Evolutionary conservation across 2,797 vertebrate genomes (phyloP).

Genomic region (Okamejei kenojei): DNA sequence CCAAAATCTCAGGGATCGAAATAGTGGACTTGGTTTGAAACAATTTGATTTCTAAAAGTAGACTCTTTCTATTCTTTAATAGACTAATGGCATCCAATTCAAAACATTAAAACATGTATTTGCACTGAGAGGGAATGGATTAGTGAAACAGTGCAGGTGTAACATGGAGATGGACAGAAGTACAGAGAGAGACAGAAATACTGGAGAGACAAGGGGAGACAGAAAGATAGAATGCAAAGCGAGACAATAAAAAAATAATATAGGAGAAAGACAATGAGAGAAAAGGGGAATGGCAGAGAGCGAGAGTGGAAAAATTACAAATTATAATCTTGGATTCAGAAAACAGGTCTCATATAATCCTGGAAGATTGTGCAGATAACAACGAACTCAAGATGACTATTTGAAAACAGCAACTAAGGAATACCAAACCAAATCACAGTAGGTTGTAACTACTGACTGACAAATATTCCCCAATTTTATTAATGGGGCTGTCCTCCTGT

Average conservation of each 20-base stretch:
- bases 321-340: background rate
- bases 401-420: background rate
- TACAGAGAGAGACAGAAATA: no score
- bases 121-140: background rate
- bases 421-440: background rate
- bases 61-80: background rate
- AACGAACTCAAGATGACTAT: background rate
- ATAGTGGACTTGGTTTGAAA: background rate
- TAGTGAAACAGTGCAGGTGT: no score
- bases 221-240: background rate
- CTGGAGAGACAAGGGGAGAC: background rate
- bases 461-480: background rate
- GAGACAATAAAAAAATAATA: background rate
- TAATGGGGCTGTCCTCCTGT: no score
- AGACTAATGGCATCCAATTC: constrained; percentile 4
- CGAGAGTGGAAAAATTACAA: background rate
- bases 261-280: background rate
- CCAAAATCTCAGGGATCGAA: background rate
- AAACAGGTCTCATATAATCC: background rate
- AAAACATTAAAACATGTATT: background rate
- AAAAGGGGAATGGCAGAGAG: constrained; percentile 35
- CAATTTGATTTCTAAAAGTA: background rate
- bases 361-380: background rate
- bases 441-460: background rate
- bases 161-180: no score